Conservation (phyloP, 2,797 vertebrate genomes). For the Channa striata region DNA sequence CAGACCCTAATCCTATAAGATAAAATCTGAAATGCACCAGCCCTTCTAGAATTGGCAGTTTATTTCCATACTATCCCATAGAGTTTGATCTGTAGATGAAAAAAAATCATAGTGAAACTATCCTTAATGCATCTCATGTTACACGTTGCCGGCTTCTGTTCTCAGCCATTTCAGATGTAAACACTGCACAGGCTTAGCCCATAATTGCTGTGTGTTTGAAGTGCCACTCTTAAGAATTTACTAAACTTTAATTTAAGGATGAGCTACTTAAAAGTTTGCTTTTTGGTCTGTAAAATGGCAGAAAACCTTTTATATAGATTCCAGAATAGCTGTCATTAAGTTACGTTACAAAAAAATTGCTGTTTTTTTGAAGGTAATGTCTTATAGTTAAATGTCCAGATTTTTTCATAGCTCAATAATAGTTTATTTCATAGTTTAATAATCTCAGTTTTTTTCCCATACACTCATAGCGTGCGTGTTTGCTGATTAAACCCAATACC, state of each 20-base stretch:
- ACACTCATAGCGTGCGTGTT: background rate
- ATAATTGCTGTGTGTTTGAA: conserved; percentile 13
- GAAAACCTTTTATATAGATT: background rate
- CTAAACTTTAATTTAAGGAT: background rate
- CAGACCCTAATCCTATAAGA: background rate
- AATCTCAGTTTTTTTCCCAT: background rate
- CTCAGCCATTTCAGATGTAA: conserved; percentile 13
- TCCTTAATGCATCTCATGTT: background rate
- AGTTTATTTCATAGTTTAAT: no score
- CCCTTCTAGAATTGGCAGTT: background rate
- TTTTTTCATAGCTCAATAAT: background rate
- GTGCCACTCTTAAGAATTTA: conserved; percentile 10
- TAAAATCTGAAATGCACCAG: background rate
- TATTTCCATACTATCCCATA: background rate
- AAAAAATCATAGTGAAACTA: background rate
- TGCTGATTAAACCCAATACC: background rate
- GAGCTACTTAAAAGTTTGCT: background rate
- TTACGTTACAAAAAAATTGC: background rate
- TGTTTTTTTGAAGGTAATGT: conserved; percentile 6
- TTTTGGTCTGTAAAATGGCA: background rate
- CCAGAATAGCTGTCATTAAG: background rate
- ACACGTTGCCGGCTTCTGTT: background rate
- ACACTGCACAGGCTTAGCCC: background rate
- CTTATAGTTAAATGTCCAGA: background rate
- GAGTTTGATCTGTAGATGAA: background rate